Conservation (phyloP, 92 coral and sea anemone genomes). For the Nematostella vectensis region DNA sequence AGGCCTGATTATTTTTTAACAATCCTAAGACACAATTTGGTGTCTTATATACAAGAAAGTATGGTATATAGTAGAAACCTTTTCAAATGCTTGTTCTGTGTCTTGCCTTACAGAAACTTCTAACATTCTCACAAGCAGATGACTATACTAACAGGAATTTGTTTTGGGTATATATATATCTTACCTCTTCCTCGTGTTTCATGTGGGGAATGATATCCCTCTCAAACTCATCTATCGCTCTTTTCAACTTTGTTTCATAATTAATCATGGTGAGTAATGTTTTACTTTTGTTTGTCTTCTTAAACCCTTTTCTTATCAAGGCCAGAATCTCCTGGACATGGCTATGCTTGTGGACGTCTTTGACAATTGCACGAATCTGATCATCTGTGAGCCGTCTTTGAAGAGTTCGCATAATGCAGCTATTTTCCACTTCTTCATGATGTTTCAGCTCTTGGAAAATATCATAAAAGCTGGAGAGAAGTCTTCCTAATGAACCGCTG, state of each 20-base stretch:
- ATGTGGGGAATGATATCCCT: slow-evolving; percentile 91
- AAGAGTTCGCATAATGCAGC: slow-evolving; percentile 67
- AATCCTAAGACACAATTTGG: no score
- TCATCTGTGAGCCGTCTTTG: slow-evolving; percentile 74
- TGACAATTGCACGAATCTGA: slow-evolving; percentile 62
- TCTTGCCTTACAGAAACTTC: no score
- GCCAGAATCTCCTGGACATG: slow-evolving; percentile 79
- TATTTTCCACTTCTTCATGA: slow-evolving; percentile 95
- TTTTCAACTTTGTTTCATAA: slow-evolving; percentile 63
- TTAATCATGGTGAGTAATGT: slow-evolving; percentile 51
- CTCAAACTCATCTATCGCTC: slow-evolving; percentile 79
- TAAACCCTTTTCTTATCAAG: slow-evolving; percentile 67
- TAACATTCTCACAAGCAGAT: no score
- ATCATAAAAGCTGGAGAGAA: slow-evolving; percentile 55
- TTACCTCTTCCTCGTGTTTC: slow-evolving; percentile 94
- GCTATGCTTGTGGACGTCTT: slow-evolving; percentile 78
- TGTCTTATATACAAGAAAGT: no score
- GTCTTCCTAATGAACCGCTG: slow-evolving; percentile 58
- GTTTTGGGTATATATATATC: no score
- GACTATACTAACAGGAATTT: no score
- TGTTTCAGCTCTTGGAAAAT: slow-evolving; percentile 92
- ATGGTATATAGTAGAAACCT: no score
- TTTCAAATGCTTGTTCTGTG: no score
- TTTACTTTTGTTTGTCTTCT: slow-evolving; percentile 54
- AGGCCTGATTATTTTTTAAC: no score